Evolutionary conservation across 2,113 vertebrate species (phyloP).

Genomic region (Epinephelus cyanopodus): DNA sequence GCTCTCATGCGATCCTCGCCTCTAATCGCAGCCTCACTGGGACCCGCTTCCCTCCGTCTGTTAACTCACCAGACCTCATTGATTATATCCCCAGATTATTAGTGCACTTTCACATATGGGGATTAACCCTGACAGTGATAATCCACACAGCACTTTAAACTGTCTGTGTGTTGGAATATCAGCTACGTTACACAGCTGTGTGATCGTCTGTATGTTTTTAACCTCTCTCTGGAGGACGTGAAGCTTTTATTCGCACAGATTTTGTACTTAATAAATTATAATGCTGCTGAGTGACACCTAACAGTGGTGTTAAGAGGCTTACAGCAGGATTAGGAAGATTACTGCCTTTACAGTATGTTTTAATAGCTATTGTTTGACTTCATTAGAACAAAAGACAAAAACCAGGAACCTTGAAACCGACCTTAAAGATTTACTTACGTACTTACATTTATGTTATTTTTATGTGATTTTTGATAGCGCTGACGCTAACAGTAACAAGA

Average conservation of each 20-base stretch:
- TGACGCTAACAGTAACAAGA: too few relatives aligned
- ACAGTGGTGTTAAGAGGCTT: conserved; percentile 8
- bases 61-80: too few relatives aligned
- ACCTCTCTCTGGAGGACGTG: not conserved
- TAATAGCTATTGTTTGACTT: not conserved
- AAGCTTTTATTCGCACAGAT: conserved; percentile 1
- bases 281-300: too few relatives aligned
- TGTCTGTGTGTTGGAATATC: not conserved
- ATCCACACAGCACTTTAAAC: conserved; percentile 17
- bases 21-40: too few relatives aligned
- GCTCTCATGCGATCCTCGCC: conserved; percentile 15
- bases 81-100: conserved; percentile 11
- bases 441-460: too few relatives aligned
- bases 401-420: not conserved
- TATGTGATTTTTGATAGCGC: too few relatives aligned
- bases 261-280: too few relatives aligned
- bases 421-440: too few relatives aligned
- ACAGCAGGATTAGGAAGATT: not conserved
- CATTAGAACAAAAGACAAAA: too few relatives aligned
- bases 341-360: not conserved
- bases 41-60: too few relatives aligned
- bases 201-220: not conserved
- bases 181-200: not conserved
- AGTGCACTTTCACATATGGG: conserved; percentile 36
- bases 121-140: conserved; percentile 38